Evolutionary conservation across 2,888 invertebrate genomes (phyloP).

Genomic region (Aphodius sticticus): DNA sequence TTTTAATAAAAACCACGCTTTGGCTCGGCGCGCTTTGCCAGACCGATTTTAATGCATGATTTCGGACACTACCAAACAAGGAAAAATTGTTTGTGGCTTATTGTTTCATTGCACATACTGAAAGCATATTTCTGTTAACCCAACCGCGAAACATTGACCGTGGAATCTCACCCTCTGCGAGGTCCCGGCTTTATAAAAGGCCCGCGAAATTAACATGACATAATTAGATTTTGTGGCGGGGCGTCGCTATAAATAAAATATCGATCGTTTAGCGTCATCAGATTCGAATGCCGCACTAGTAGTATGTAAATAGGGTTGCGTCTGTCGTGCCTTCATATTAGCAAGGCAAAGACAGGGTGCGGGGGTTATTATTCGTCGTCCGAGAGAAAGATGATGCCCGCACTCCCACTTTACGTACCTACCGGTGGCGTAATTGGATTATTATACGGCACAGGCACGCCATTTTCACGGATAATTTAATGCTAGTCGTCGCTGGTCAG

Average conservation of each 20-base stretch:
- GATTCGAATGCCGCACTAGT: neutral
- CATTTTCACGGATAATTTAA: neutral
- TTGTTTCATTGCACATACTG: neutral
- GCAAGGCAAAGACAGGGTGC: neutral
- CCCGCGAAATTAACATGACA: neutral
- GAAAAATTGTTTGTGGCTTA: neutral
- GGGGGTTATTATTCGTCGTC: neutral
- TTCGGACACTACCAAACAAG: neutral
- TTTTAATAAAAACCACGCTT: too few relatives aligned
- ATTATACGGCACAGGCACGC: neutral
- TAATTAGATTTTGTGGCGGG: neutral
- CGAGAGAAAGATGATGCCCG: neutral
- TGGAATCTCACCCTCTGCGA: neutral
- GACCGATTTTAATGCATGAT: neutral
- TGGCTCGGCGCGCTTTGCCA: neutral
- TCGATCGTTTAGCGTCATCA: neutral
- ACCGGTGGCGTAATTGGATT: neutral
- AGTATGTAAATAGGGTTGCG: neutral
- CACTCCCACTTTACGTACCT: neutral
- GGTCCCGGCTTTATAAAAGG: neutral
- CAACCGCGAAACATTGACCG: neutral
- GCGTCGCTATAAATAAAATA: neutral
- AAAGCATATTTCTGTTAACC: neutral
- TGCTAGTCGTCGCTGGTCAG: neutral
- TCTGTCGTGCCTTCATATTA: neutral